Evolutionary conservation across 2,888 invertebrate species (phyloP).

Genomic region (Tupiocoris notatus): DNA sequence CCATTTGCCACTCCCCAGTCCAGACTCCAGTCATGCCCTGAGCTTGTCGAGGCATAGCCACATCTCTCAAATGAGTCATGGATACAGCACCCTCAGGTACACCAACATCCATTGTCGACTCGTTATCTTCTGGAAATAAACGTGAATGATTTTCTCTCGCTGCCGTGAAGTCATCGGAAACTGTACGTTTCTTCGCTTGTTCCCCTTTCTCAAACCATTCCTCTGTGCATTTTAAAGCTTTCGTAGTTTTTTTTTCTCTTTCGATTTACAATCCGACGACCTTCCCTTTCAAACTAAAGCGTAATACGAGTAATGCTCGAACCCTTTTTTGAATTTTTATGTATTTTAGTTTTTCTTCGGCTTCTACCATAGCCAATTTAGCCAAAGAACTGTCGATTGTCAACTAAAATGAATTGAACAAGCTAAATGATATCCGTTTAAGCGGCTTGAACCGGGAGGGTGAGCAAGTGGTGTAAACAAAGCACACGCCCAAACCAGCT

Average conservation of each 20-base stretch:
- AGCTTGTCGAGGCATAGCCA: conserved; percentile 27
- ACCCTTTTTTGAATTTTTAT: too few relatives aligned
- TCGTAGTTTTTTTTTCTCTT: conserved; percentile 2
- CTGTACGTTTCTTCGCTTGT: not conserved
- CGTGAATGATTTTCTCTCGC: conserved; percentile 23
- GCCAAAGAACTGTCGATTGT: too few relatives aligned
- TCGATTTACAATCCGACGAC: not conserved
- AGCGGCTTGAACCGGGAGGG: not conserved
- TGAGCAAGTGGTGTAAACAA: not conserved
- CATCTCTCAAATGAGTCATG: conserved; percentile 35
- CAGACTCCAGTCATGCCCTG: conserved; percentile 32
- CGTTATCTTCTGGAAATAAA: conserved; percentile 16
- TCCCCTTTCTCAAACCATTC: not conserved
- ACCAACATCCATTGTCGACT: too few relatives aligned
- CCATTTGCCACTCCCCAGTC: conserved; percentile 30
- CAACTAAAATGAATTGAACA: too few relatives aligned
- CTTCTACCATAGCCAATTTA: too few relatives aligned
- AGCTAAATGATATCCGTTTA: too few relatives aligned
- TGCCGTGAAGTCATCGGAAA: conserved; percentile 2
- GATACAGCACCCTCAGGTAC: conserved; percentile 37
- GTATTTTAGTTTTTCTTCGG: too few relatives aligned
- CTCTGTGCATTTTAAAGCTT: conserved; percentile 14
- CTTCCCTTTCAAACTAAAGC: not conserved
- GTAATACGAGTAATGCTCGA: too few relatives aligned
- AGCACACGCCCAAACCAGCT: not conserved